Base-by-base conservation (phyloP, 2,113 vertebrate species). In the Pedionomus torquatus region DNA sequence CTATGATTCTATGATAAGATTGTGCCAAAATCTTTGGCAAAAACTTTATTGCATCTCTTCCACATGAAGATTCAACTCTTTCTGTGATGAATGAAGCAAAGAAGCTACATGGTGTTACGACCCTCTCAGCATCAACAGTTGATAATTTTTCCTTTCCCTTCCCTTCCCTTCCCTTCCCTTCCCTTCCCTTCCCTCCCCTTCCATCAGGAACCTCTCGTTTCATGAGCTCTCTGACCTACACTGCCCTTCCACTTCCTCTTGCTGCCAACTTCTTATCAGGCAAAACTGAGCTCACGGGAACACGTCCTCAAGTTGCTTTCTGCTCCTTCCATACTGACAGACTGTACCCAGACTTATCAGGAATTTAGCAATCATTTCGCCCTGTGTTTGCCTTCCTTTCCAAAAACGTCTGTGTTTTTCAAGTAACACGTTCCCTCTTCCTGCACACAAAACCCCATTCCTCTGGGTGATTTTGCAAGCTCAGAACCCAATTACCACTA, bases 361-460 rank as follows among this genome's bases (percentile, higher is more conserved):
- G 24, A 82, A 26, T 37, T 51, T 55, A 48, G 28, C 7, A 54
- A 82, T 26, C 25, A 16, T 33, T 81, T 60, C 39, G 39, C 0
- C 2, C 23, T n/a, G 10, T 24, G 33, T 52, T 68, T 68, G 28
- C 17, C 84, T 75, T 48, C 48, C 43, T 48, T 68, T 33, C 64
- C 17, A 60, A 63, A 65, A 43, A 33, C 1, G 3, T 10, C 76
- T 11, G 3, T 30, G 9, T 11, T 74, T 85, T 92, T 18, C 33
- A 58, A 93, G 37, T 44, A 66, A 10, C 25, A 55, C 55, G 10
- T 43, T 39, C 13, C 19, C 48, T 58, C 37, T 41, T 35, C 31
- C 68, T 44, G 54, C 39, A 30, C 54, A 46, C n/a, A 49, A 39
- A 72, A 2, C 1, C 37, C 6, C n/a, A 6, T 24, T 0, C 2